Evolutionary conservation across 2,797 vertebrate species (phyloP), one percentile per base, ranked within the genome.

Genomic region (Bradypodion pumilum): DNA sequence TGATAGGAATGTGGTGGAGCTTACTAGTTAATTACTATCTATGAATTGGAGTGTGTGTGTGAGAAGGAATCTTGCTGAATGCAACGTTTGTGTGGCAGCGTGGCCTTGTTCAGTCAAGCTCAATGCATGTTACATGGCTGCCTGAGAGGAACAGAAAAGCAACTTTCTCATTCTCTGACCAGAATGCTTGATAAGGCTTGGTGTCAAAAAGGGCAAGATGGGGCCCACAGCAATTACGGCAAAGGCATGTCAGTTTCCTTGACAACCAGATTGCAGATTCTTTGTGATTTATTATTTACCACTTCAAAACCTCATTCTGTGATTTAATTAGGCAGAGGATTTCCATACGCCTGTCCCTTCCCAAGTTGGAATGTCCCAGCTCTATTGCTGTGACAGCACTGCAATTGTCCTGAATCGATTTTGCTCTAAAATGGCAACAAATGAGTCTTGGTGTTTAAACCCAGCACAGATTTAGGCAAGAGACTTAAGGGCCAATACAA

Each of bases 231-330:
- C 96, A 95, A 95, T 97, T 96, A 97, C 93, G 95, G 95, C 92
- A 96, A 92, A 94, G 94, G 94, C 95, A 94, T 93, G 95, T 91
- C 85, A 83, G 97, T 98, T 97, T 97, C 97, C 95, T 96, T 97
- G 97, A 96, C 94, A 95, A 98, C 97, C 93, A 92, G 94, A 96
- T 94, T 90, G 95, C 93, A 95, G 94, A 96, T 97, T 96, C 95
- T 94, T 95, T 97, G 95, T 96, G 92, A 96, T 97, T 96, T 97
- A 96, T 96, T 96, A 97, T 97, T 96, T 96, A 96, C 94, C 92
- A 93, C 95, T 95, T 95, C 93, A 95, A 93, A 96, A 95, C 92
- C 94, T 95, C 88, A 76, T 92, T 95, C 93, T 93, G 91, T 95
- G 93, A 95, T 97, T 97, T 97, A 97, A 97, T 97, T 97, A 97